Evolutionary conservation across 2,113 vertebrate species (phyloP).

Genomic region (Passer montanus): DNA sequence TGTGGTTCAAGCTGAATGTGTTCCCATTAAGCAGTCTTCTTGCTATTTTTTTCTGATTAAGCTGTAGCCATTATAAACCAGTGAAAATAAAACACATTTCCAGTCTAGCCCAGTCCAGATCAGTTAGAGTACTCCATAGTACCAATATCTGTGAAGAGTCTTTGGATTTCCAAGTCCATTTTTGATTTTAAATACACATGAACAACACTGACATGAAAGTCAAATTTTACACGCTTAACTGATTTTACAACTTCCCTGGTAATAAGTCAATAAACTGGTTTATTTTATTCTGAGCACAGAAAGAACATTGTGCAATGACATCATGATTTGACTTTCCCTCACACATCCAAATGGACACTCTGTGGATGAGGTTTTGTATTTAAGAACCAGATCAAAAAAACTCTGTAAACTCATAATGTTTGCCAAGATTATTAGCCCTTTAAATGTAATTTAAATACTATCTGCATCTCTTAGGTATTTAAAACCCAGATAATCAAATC

Average conservation of each 20-base stretch:
- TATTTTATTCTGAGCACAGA: neutral
- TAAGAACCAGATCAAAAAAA: neutral
- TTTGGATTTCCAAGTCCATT: neutral
- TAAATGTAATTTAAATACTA: neutral
- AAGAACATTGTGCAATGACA: neutral
- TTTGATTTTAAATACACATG: neutral
- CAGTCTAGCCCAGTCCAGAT: neutral
- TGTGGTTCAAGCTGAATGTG: neutral
- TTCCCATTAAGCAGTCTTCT: neutral
- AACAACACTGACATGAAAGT: neutral
- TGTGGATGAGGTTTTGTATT: neutral
- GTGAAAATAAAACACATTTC: neutral
- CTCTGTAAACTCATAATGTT: neutral
- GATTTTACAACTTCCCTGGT: neutral
- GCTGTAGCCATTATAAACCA: neutral
- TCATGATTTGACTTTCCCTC: neutral
- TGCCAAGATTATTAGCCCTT: neutral
- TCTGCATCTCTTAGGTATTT: neutral
- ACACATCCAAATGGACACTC: neutral
- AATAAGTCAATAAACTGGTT: neutral
- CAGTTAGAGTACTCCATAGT: neutral
- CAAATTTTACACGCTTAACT: neutral
- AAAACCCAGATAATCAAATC: neutral
- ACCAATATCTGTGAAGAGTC: neutral
- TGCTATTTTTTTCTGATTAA: neutral